These are phyloP conservation scores for Trichonephila inaurata DNA, from an alignment of 1,140 invertebrate species.

Conservation along the genomic window DNA sequence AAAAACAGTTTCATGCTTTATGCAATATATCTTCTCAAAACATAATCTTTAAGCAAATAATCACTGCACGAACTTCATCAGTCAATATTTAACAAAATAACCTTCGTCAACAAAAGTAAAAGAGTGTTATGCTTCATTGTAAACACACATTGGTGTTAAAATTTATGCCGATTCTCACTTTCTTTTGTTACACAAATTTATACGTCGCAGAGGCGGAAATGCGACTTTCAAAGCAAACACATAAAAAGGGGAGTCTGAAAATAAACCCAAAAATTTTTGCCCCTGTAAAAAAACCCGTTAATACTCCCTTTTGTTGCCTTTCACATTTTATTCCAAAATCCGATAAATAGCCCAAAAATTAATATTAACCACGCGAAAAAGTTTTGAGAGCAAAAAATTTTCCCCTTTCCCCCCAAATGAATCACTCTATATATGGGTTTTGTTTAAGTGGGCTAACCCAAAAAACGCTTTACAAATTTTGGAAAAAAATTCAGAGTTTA, in stretches of 20 bases:
- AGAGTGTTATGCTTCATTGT: too few species aligned
- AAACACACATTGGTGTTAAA: background rate
- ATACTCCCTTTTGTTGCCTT: conserved; percentile 7
- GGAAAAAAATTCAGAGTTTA: conserved; percentile 58
- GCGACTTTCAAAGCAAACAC: background rate
- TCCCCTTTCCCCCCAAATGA: background rate
- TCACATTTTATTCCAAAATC: background rate
- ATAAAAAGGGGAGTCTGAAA: background rate
- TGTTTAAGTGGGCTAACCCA: conserved; percentile 1
- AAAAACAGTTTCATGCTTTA: too few species aligned
- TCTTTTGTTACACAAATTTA: background rate
- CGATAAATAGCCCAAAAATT: conserved; percentile 42
- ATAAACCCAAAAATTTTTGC: conserved; percentile 28
- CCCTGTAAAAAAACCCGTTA: conserved; percentile 14
- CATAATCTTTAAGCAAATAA: too few species aligned
- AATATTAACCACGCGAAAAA: conserved; percentile 36
- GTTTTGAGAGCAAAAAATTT: background rate
- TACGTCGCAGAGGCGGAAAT: background rate
- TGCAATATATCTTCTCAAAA: too few species aligned
- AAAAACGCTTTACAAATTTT: conserved; percentile 40
- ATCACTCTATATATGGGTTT: background rate
- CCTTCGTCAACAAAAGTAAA: too few species aligned
- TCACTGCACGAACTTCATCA: too few species aligned
- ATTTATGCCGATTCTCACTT: background rate
- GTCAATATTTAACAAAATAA: too few species aligned